A percentile compares a stretch with the other conserved stretches of the same genome.
Evolutionary conservation across 2,888 invertebrate species (phyloP).

Genomic region (Aphrophora alni): DNA sequence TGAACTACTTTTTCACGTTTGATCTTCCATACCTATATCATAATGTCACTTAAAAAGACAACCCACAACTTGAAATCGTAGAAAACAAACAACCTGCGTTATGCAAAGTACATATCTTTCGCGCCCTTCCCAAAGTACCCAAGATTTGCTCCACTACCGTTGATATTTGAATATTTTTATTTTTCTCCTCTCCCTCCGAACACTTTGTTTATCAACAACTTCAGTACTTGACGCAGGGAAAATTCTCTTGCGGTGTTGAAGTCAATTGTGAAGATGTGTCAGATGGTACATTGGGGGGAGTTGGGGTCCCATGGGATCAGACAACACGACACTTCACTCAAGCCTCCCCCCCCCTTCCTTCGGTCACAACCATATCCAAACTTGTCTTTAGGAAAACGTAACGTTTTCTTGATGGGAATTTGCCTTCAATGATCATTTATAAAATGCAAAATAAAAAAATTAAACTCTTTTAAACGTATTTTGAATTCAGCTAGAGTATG

Average conservation of each 20-base stretch:
- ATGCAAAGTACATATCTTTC: not conserved
- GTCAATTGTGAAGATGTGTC: conserved; percentile 38
- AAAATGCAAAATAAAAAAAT: too few relatives aligned
- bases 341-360: conserved; percentile 3
- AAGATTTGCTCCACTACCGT: not conserved
- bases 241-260: conserved; percentile 27
- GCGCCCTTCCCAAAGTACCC: not conserved
- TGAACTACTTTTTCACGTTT: too few relatives aligned
- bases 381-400: conserved; percentile 23
- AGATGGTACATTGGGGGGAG: conserved; percentile 27
- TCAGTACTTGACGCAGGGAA: not conserved
- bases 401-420: too few relatives aligned
- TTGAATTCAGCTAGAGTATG: too few relatives aligned
- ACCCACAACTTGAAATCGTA: too few relatives aligned
- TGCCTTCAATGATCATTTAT: too few relatives aligned
- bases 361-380: conserved; percentile 24
- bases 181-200: not conserved
- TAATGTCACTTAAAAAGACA: too few relatives aligned
- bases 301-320: conserved; percentile 23
- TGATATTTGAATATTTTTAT: not conserved
- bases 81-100: not conserved
- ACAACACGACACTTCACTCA: conserved; percentile 39
- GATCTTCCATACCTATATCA: too few relatives aligned
- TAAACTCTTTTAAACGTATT: too few relatives aligned
- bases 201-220: conserved; percentile 4